Evolutionary conservation across 2,888 invertebrate species (phyloP), one percentile per base, ranked within the genome.

Genomic region (Drosophila percnosoma): DNA sequence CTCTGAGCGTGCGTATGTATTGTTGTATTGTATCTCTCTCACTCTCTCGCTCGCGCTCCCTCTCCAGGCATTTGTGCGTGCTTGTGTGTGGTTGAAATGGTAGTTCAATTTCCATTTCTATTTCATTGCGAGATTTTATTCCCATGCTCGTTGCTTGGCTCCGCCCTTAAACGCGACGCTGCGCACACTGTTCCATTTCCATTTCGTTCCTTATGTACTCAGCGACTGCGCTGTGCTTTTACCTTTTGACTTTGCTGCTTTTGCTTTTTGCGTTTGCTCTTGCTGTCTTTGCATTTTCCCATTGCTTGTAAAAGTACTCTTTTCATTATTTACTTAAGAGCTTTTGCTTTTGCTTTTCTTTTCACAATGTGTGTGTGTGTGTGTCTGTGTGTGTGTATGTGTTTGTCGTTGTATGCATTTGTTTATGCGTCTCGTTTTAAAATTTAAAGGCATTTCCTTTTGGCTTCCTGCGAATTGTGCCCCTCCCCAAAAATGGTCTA

Each of bases 381-480:
- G 48, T 38, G 24, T 57, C 33, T 62, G 42, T 68, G 48, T 69
- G 55, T 57, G 55, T 73, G 49, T 69, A 53, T 66, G 27, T 68
- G 49, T 72, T 68, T 73, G 51, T 73, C 59, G 57, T 77, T 53
- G 31, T 65, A 66, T 89, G 79, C 85, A 84, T 89, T 87, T 86
- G 87, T 89, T 88, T 88, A 86, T 89, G 90, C 80, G 89, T 90
- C 87, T 90, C 86, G 84, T 87, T 90, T 90, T 80, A 83, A 86
- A 83, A 90, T 87, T 88, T 89, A 88, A 89, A 86, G 87, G 87
- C 76, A 84, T 82, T 80, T 87, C 75, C 88, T 75, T 81, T 62
- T 52, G 58, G 27, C 66, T 58, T 57, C 57, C 57, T 42, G 42
- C 57, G 40, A 13, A 40, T 21, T 57, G 5, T 40, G 31, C 42